phyloP scores from a whole-genome alignment of 1,140 invertebrate species.

The Teleopsis dalmanni region DNA sequence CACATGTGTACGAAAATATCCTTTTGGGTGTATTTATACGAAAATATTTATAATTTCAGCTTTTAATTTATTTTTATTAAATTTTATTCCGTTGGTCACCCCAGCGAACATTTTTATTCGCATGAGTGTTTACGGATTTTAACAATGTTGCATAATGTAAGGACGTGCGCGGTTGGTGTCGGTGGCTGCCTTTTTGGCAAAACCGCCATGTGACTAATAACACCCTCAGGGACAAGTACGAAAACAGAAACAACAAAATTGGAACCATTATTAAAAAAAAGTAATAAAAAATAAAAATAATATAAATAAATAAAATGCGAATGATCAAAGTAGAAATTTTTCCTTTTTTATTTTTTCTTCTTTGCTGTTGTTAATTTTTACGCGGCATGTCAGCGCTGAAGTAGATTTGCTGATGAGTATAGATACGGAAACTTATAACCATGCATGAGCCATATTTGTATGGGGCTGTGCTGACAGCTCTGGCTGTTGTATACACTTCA shows the following conservation, averaged over 20 bases:
- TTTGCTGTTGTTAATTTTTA: no score
- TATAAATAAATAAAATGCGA: background rate
- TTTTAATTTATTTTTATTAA: no score
- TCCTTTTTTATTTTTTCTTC: background rate
- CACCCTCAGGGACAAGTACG: conserved; percentile 27
- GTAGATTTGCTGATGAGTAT: no score
- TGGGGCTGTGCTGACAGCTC: no score
- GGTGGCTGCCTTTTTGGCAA: background rate
- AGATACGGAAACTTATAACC: no score
- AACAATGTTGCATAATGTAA: background rate
- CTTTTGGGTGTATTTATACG: no score
- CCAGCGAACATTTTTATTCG: background rate
- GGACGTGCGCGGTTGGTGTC: background rate
- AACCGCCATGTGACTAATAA: conserved; percentile 36
- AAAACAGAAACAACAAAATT: conserved; percentile 10
- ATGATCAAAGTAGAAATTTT: conserved; percentile 4
- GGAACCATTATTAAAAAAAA: background rate
- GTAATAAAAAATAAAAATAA: background rate
- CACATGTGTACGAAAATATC: no score
- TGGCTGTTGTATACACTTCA: no score
- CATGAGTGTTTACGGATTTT: background rate
- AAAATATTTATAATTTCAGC: no score
- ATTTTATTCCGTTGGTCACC: background rate
- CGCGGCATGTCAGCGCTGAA: no score
- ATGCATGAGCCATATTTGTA: no score